Percentiles rank a stretch among this genome's conserved stretches.
phyloP scores from a whole-genome alignment of 1,140 invertebrate species.

The Drosophila ercepeae region DNA sequence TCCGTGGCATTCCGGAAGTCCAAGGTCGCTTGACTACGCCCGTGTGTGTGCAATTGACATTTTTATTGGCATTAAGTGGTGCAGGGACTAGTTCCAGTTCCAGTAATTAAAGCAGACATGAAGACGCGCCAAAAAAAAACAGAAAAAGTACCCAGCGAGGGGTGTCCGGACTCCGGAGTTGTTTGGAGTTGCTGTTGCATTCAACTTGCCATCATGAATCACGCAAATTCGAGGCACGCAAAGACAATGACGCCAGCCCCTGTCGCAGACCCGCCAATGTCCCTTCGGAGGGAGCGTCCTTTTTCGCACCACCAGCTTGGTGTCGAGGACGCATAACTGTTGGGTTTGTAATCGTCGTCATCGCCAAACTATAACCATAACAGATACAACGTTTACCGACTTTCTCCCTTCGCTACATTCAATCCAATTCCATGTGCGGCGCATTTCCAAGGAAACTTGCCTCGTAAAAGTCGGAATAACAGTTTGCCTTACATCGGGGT shows the following conservation, averaged over 20 bases:
- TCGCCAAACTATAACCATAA: constrained; percentile 51
- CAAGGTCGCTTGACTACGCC: constrained; percentile 52
- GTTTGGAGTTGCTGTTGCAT: constrained; percentile 27
- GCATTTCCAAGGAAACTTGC: constrained; percentile 77
- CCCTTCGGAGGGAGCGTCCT: not conserved
- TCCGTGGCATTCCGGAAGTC: constrained; percentile 6
- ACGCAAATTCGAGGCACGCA: constrained; percentile 67
- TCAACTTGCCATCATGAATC: constrained; percentile 68
- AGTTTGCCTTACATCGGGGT: constrained; percentile 28
- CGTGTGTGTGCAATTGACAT: constrained; percentile 51
- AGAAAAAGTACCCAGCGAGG: not conserved
- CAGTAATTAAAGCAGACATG: constrained; percentile 73
- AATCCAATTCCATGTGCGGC: constrained; percentile 30
- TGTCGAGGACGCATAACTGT: constrained; percentile 57
- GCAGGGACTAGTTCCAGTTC: constrained; percentile 54
- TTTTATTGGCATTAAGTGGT: constrained; percentile 75
- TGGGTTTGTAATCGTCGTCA: constrained; percentile 44
- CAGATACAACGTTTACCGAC: constrained; percentile 37
- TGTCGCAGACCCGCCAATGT: not conserved
- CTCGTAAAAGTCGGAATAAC: constrained; percentile 58
- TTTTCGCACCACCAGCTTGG: constrained; percentile 48
- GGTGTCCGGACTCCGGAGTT: constrained; percentile 2
- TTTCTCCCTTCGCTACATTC: not conserved
- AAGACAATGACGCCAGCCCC: constrained; percentile 70
- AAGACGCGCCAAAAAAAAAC: constrained; percentile 56